Evolutionary conservation across 2,888 invertebrate genomes (phyloP).

Genomic region (Desoria tigrina): DNA sequence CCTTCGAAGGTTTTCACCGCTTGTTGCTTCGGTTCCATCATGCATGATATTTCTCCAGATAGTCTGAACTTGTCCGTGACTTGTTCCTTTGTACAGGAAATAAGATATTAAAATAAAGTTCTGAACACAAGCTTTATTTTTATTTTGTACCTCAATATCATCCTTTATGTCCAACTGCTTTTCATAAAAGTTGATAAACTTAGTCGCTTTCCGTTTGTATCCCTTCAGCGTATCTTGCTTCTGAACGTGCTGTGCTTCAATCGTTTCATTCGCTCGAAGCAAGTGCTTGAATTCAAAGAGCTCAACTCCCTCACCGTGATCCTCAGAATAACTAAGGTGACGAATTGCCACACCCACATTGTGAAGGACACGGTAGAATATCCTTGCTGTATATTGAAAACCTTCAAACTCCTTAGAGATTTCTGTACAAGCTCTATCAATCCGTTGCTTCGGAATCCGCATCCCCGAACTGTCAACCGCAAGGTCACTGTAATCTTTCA

Average conservation of each 20-base stretch:
- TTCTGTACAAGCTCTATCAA: not conserved
- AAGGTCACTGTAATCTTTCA: not conserved
- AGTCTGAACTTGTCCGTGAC: not conserved
- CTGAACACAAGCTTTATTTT: too few relatives aligned
- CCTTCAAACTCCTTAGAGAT: not conserved
- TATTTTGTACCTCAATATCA: too few relatives aligned
- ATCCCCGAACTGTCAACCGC: not conserved
- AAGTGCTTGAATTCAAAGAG: constrained; percentile 30
- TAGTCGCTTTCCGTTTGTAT: constrained; percentile 16
- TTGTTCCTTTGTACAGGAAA: too few relatives aligned
- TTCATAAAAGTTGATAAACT: not conserved
- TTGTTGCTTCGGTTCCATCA: not conserved
- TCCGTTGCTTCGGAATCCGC: not conserved
- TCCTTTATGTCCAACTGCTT: not conserved
- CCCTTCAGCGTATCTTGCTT: constrained; percentile 10
- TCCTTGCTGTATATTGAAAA: not conserved
- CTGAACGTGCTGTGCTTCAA: constrained; percentile 21
- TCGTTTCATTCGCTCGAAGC: constrained; percentile 18
- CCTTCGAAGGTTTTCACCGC: not conserved
- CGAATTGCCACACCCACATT: not conserved
- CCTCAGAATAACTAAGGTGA: not conserved
- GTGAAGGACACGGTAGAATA: not conserved
- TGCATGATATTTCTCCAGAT: not conserved
- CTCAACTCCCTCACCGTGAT: constrained; percentile 26
- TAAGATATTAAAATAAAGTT: too few relatives aligned